phyloP scores from a whole-genome alignment of 1,140 invertebrate genomes.

The Drosophila setifemur region DNA sequence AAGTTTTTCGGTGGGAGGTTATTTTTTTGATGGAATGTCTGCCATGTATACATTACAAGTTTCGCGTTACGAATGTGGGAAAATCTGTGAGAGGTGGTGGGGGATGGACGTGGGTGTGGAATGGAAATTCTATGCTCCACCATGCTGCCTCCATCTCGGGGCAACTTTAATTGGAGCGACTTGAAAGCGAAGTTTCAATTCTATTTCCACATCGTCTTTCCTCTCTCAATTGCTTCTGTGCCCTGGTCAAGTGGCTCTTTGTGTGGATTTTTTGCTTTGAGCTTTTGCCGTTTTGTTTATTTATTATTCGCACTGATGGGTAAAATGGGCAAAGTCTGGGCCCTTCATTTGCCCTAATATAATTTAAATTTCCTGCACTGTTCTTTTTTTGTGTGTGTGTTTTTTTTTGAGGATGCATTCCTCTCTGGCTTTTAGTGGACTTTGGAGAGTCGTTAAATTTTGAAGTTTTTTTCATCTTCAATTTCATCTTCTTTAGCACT shows the following conservation, averaged over 20 bases:
- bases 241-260: slow-evolving; percentile 44
- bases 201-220: slow-evolving; percentile 32
- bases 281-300: slow-evolving; percentile 56
- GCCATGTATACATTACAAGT: slow-evolving; percentile 71
- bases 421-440: slow-evolving; percentile 55
- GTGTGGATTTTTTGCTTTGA: slow-evolving; percentile 34
- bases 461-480: slow-evolving; percentile 23
- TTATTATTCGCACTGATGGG: slow-evolving; percentile 62
- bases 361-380: slow-evolving; percentile 61
- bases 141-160: slow-evolving; percentile 1
- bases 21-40: slow-evolving; percentile 48
- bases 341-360: slow-evolving; percentile 64
- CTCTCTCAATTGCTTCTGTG: slow-evolving; percentile 17
- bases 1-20: slow-evolving; percentile 20
- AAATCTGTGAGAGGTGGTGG: neutral
- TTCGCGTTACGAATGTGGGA: slow-evolving; percentile 48
- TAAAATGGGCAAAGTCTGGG: slow-evolving; percentile 28
- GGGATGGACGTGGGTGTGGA: neutral
- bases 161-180: slow-evolving; percentile 67
- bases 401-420: slow-evolving; percentile 10
- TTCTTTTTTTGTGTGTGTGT: too few relatives aligned
- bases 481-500: slow-evolving; percentile 30
- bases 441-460: slow-evolving; percentile 70
- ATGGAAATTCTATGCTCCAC: neutral
- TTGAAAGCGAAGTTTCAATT: slow-evolving; percentile 57